Conservation (phyloP, 2,797 vertebrate genomes). For the Liasis olivaceus region DNA sequence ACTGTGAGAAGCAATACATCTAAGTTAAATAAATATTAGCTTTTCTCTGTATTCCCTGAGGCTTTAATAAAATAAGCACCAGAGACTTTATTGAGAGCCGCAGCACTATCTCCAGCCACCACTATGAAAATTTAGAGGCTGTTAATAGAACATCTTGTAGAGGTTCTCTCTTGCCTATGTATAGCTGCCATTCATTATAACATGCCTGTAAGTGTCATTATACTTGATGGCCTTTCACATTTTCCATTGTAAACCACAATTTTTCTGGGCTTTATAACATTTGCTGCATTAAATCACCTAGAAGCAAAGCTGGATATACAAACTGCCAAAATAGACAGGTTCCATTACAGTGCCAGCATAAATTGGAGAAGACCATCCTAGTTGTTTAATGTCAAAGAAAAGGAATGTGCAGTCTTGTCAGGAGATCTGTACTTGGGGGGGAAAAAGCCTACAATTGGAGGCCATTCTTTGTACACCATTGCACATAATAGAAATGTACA, state of each 20-base stretch:
- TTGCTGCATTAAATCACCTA: conserved; percentile 34
- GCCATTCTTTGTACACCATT: neutral
- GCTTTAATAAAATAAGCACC: conserved; percentile 49
- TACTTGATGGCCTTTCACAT: conserved; percentile 40
- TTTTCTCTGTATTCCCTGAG: conserved; percentile 7
- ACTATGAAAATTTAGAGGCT: conserved; percentile 42
- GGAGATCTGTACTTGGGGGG: neutral
- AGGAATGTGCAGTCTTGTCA: conserved; percentile 44
- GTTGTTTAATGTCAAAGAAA: conserved; percentile 30
- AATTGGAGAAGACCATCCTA: conserved; percentile 28
- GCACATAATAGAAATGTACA: neutral
- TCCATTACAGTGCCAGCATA: conserved; percentile 41
- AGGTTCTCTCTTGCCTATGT: conserved; percentile 24
- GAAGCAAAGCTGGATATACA: conserved; percentile 35
- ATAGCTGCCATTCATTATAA: conserved; percentile 56
- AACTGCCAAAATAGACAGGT: conserved; percentile 38
- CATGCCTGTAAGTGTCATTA: conserved; percentile 36
- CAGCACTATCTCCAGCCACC: conserved; percentile 29
- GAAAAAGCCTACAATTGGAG: neutral
- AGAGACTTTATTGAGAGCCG: conserved; percentile 34
- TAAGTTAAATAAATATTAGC: conserved; percentile 14
- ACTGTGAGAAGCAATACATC: conserved; percentile 20
- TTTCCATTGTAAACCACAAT: conserved; percentile 36
- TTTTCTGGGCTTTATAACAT: conserved; percentile 41
- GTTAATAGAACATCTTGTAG: neutral